phyloP scores from a whole-genome alignment of 2,888 invertebrate genomes.

The Chironomus tentans region DNA sequence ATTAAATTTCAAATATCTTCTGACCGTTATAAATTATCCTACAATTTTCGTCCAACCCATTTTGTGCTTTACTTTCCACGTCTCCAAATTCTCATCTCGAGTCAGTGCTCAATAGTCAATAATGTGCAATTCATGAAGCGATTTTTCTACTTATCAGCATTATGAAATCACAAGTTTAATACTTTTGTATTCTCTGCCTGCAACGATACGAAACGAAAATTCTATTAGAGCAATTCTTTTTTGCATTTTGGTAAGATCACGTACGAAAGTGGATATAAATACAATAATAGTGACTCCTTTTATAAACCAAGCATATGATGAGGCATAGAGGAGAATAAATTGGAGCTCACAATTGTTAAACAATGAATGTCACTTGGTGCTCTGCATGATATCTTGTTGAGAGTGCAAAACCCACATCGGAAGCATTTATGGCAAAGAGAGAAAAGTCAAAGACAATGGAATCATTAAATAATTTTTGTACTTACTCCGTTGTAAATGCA shows the following conservation, averaged over 20 bases:
- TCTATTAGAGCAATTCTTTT: background rate
- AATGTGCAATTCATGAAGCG: constrained; percentile 9
- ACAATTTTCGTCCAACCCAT: too few species aligned
- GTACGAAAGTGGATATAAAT: too few species aligned
- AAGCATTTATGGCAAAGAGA: background rate
- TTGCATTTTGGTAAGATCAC: background rate
- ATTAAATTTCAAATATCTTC: too few species aligned
- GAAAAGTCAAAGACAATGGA: background rate
- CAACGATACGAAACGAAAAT: background rate
- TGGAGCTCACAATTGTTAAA: background rate
- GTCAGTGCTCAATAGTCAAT: background rate
- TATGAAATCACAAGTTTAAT: constrained; percentile 3
- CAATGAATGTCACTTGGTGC: background rate
- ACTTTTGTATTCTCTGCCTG: background rate
- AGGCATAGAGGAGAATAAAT: background rate
- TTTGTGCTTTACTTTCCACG: too few species aligned
- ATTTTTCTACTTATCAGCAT: constrained; percentile 14
- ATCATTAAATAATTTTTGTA: background rate
- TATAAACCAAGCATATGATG: background rate
- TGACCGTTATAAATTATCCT: too few species aligned
- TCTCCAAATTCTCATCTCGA: too few species aligned
- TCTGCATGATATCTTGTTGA: background rate
- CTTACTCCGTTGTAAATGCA: background rate
- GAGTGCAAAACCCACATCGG: background rate
- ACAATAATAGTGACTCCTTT: too few species aligned